A percentile compares a stretch with the other conserved stretches of the same genome.
These are phyloP conservation scores for Drosophila nigritarsus DNA, from an alignment of 2,888 invertebrate species.

Conservation along the genomic window DNA sequence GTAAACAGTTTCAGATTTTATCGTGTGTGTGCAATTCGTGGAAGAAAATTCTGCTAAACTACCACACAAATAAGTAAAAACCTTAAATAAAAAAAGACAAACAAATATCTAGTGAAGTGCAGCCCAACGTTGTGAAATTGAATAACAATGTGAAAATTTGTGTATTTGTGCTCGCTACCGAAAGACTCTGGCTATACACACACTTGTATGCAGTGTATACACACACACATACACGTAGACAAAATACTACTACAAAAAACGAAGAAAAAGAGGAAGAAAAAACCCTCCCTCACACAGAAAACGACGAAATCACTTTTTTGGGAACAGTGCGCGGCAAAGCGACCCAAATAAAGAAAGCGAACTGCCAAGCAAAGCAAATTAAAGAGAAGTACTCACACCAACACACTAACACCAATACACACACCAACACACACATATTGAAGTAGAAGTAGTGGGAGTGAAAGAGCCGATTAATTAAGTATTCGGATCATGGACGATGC, in stretches of 20 bases:
- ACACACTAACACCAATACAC: constrained; percentile 16
- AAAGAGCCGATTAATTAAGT: constrained; percentile 62
- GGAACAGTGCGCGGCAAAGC: constrained; percentile 58
- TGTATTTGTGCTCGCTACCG: constrained; percentile 1
- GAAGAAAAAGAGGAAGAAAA: constrained; percentile 4
- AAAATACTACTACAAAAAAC: constrained; percentile 66
- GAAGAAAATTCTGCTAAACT: constrained; percentile 58
- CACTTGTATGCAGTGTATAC: constrained; percentile 40
- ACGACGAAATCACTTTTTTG: constrained; percentile 49
- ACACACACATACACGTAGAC: constrained; percentile 60
- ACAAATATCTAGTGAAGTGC: constrained; percentile 22
- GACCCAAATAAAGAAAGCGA: constrained; percentile 77
- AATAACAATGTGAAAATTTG: constrained; percentile 30
- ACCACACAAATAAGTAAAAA: constrained; percentile 19
- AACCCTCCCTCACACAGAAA: constrained; percentile 50
- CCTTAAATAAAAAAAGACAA: constrained; percentile 7
- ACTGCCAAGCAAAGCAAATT: constrained; percentile 54
- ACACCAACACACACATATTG: constrained; percentile 13
- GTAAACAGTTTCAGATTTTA: constrained; percentile 74
- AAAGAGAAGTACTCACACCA: constrained; percentile 37
- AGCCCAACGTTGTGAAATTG: neutral
- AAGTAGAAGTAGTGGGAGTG: constrained; percentile 13
- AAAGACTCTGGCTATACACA: constrained; percentile 32
- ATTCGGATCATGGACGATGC: constrained; percentile 92
- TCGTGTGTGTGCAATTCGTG: constrained; percentile 63